A percentile compares a stretch with the other conserved stretches of the same genome.
Conservation (phyloP, 1,140 invertebrate species). For the Bicyclus anynana region DNA sequence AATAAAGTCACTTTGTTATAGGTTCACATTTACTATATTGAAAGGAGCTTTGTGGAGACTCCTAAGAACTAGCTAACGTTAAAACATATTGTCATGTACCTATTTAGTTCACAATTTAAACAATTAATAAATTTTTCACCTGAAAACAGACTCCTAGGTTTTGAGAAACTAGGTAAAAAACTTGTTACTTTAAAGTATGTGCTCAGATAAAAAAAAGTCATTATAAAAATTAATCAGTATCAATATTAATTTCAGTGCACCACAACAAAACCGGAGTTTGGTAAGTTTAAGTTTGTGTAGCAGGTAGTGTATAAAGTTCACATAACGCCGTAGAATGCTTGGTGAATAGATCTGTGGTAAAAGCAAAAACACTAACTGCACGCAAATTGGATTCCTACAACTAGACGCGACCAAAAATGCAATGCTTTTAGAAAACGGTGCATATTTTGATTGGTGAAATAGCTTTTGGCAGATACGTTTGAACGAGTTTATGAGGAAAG, state of each 20-base stretch:
- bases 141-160: too few relatives aligned
- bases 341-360: background rate
- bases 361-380: background rate
- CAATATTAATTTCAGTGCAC: conserved; percentile 71
- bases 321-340: conserved; percentile 21
- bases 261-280: conserved; percentile 66
- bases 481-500: too few relatives aligned
- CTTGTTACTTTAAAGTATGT: background rate
- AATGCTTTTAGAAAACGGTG: background rate
- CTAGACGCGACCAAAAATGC: background rate
- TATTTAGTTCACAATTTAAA: too few relatives aligned
- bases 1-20: too few relatives aligned
- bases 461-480: background rate
- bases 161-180: too few relatives aligned
- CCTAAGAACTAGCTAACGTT: too few relatives aligned
- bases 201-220: background rate
- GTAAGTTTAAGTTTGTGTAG: conserved; percentile 49
- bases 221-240: conserved; percentile 28
- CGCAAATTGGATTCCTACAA: background rate
- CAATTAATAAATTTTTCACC: too few relatives aligned
- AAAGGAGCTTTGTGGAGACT: too few relatives aligned
- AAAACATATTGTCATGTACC: too few relatives aligned
- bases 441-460: background rate
- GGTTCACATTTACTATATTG: too few relatives aligned
- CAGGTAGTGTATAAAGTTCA: conserved; percentile 18